phyloP scores from a whole-genome alignment of 2,888 invertebrate genomes.

The Agrotis ipsilon region DNA sequence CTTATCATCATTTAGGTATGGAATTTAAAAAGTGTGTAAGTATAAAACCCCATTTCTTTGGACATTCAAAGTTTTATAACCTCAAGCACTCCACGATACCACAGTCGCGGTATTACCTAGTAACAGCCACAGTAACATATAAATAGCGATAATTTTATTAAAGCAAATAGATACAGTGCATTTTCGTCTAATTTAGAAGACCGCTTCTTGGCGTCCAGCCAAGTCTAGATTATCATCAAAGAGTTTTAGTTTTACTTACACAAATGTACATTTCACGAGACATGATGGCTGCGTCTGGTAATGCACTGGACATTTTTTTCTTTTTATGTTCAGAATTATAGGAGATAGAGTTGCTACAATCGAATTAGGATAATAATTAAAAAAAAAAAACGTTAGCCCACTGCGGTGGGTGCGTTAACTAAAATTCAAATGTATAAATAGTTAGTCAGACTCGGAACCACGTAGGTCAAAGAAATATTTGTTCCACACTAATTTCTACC shows the following conservation, averaged over 20 bases:
- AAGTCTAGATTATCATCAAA: slow-evolving; percentile 74
- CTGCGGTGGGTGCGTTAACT: too few species aligned
- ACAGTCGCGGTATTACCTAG: slow-evolving; percentile 30
- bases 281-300: slow-evolving; percentile 36
- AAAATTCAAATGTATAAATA: too few species aligned
- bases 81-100: slow-evolving; percentile 29
- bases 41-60: slow-evolving; percentile 24
- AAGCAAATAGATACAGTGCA: slow-evolving; percentile 74
- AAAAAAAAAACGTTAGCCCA: too few species aligned
- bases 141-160: slow-evolving; percentile 62
- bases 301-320: slow-evolving; percentile 3
- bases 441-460: too few species aligned
- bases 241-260: slow-evolving; percentile 66
- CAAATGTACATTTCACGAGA: slow-evolving; percentile 43
- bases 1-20: too few species aligned
- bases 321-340: not conserved
- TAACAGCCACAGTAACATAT: slow-evolving; percentile 54
- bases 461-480: too few species aligned
- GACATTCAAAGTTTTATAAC: slow-evolving; percentile 38
- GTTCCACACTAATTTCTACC: too few species aligned
- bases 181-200: slow-evolving; percentile 76
- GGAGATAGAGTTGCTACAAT: not conserved
- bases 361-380: too few species aligned
- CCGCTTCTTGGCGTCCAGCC: slow-evolving; percentile 72
- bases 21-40: not conserved